Evolutionary conservation across 2,113 vertebrate species (phyloP), one percentile per base, ranked within the genome.

Genomic region (Odobenus rosmarus): DNA sequence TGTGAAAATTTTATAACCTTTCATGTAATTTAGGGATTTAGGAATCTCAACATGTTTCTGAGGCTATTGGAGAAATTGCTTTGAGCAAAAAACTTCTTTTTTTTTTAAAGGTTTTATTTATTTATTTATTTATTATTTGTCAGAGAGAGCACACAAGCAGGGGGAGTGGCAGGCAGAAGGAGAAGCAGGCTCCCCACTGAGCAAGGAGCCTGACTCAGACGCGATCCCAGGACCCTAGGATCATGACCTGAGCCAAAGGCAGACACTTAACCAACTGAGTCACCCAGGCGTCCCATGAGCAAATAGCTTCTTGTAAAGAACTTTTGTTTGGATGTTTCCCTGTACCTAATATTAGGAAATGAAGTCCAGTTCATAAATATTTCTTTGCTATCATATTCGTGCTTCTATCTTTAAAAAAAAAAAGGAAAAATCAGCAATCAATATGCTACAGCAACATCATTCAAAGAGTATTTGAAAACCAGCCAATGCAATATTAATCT

Each of bases 1-100:
- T 77, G 31, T 85, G 69, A 93, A 79, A 93, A 67, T 36, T 28
- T 69, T 77, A 88, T 64, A 53, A 92, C 46, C 67, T 83, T 88
- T 71, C 7, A 36, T 88, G 4, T n/a, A 80, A 76, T 53, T 85
- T 94, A 72, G 6, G 49, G 49, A 26, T 67, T 92, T 81, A 82
- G 49, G 23, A 80, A 89, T 14, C 9, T 21, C 26, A 11, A 53
- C 39, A 51, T 3, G 14, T 57, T 86, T 82, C 87, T 24, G 33
- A 69, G 19, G 39, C 31, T 64, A 15, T 42, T 18, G 12, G 28
- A 82, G 92, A 72, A 71, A 53, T 55, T 74, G 26, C 26, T 64
- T 31, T 39, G 16, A 62, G 53, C 6, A 46, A 46, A 46, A 46
- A 46, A 46, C 46, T 46, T 46, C 46, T 46, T 46, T 46, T 46